Percentiles rank a stretch among this genome's conserved stretches.
Conservation (phyloP, 35 echinoderm and acorn worm species). For the Apostichopus californicus region DNA sequence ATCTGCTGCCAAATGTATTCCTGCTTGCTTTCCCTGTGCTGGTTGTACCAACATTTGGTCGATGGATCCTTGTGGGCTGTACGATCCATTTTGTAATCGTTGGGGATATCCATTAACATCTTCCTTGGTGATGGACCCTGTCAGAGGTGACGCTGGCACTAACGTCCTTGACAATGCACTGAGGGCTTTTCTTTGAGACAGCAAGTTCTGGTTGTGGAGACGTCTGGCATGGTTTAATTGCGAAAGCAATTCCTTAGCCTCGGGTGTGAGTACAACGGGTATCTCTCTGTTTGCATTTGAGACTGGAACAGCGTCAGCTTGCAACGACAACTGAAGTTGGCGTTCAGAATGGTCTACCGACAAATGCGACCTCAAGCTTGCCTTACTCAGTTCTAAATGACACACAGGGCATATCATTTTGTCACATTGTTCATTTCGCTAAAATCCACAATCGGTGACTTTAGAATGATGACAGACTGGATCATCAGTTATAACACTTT, state of each 20-base stretch:
- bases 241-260: not conserved
- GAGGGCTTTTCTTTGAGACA: conserved; percentile 21
- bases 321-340: not conserved
- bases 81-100: not conserved
- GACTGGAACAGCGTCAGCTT: not conserved
- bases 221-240: conserved; percentile 19
- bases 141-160: not conserved
- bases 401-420: conserved; percentile 47
- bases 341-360: conserved; percentile 1
- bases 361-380: not conserved
- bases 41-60: not conserved
- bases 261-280: not conserved
- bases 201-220: conserved; percentile 29
- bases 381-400: not conserved
- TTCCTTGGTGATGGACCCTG: not conserved
- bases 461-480: no score
- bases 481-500: no score
- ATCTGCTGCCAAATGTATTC: not conserved
- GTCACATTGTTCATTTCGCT: not conserved
- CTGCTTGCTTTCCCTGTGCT: not conserved
- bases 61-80: not conserved
- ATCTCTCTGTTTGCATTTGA: not conserved
- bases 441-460: no score
- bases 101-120: not conserved
- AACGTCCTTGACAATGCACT: conserved; percentile 15